Evolutionary conservation across 2,113 vertebrate genomes (phyloP), one percentile per base, ranked within the genome.

Genomic region (Turnix velox): DNA sequence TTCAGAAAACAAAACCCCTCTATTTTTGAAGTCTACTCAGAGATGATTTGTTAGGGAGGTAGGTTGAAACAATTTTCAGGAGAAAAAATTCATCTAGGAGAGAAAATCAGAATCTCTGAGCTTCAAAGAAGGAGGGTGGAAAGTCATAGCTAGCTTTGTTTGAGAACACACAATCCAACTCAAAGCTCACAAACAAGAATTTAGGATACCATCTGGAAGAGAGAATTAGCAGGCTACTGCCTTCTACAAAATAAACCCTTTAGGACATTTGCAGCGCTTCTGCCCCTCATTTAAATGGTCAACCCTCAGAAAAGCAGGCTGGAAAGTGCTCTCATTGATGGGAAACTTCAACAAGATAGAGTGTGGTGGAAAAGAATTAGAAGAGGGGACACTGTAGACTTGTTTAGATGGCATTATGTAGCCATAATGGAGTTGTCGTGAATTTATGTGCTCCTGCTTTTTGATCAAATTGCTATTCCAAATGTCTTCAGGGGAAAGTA

Each of bases 11-110:
- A 84, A 77, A 73, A 83, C 54, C 6, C 0, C 10, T 77, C n/a
- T 12, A 10, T 82, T 25, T 86, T 20, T 95, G 87, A 96, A 92
- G 73, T 67, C 61, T 82, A 17, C 35, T 84, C 40, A 72, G 61
- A 91, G 33, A 40, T 39, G 9, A 81, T 61, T 71, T 92, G 74
- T 82, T 78, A 72, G 28, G 18, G 57, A 57, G 15, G 28, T 37
- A 28, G 8, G 7, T 16, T 84, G 17, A 52, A 86, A 52, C 4
- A 61, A 59, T 81, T 78, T 92, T 74, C 25, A 74, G 18, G 6
- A 51, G 25, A 49, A 83, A 39, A 80, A 65, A 66, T 2, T 46
- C 61, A 63, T 1, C 9, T 43, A 67, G 18, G 57, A 72, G 57
- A 91, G 33, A 23, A 86, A 94, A 87, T 30, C 14, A 35, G 8